Conservation (phyloP, 1,140 invertebrate species). For the Helicoverpa zea region DNA sequence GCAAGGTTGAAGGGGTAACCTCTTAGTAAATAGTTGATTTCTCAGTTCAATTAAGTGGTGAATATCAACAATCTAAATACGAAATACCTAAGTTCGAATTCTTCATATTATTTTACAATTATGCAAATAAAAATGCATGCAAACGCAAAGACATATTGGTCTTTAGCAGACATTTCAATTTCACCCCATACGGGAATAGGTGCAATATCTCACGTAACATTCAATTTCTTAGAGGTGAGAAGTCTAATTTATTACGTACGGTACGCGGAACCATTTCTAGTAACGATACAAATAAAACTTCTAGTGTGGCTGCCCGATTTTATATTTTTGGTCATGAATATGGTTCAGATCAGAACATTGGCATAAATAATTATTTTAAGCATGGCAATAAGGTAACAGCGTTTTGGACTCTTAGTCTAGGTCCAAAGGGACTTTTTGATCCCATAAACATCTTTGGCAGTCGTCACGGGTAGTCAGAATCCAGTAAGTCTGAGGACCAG, state of each 20-base stretch:
- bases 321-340: background rate
- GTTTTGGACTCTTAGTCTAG: too few species aligned
- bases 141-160: slow-evolving; percentile 16
- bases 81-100: too few species aligned
- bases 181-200: slow-evolving; percentile 16
- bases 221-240: slow-evolving; percentile 43
- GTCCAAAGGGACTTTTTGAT: too few species aligned
- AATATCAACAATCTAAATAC: too few species aligned
- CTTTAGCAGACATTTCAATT: slow-evolving; percentile 30
- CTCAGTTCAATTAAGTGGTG: too few species aligned
- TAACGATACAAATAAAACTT: slow-evolving; percentile 18
- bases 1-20: too few species aligned
- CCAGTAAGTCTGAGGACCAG: background rate
- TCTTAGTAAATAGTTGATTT: too few species aligned
- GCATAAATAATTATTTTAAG: too few species aligned
- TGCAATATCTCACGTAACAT: slow-evolving; percentile 28
- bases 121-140: background rate
- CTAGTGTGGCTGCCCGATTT: background rate
- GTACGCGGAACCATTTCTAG: slow-evolving; percentile 2
- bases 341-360: too few species aligned
- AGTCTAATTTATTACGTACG: slow-evolving; percentile 43
- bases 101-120: background rate
- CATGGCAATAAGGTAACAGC: too few species aligned
- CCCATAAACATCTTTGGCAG: too few species aligned
- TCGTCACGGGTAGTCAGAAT: too few species aligned